Base-by-base conservation (phyloP, 2,797 vertebrate genomes). In the Margarornis squamiger region DNA sequence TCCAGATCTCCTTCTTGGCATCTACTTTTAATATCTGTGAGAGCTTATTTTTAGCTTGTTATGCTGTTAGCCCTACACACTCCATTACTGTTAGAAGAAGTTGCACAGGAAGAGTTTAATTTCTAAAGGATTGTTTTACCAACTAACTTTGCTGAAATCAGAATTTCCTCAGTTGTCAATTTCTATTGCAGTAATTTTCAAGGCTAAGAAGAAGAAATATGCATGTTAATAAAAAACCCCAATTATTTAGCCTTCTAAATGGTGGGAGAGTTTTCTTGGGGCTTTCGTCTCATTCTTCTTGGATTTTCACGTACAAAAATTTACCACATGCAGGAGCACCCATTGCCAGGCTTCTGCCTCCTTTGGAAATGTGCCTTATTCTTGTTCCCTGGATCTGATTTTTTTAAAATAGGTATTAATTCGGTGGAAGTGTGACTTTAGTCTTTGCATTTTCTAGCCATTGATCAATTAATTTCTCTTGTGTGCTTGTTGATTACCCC, bases 1-100 rank as follows among this genome's bases (percentile, higher is more conserved):
- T 93, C 93, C 91, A 88, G 85, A 90, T 94, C 92, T 91, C 46
- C 61, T 76, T 85, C 89, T 96, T 96, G 93, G 92, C 81, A 89
- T 94, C 87, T 92, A 81, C 34, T 87, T 94, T 93, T 87, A 94
- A 88, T 86, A 90, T 91, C 88, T 77, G 55, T 54, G 54, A 89
- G 72, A 66, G 75, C 49, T 94, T 93, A 89, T 95, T 92, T 94
- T 96, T 75, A 74, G 91, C 81, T 83, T 90, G 93, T 93, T 92
- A 93, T 86, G 68, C 88, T 93, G 67, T 85, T 95, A 89, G 83
- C 41, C 71, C 80, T 94, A n/a, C 77, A 76, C 30, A 15, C 52
- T 84, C 86, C 3, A 2, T 77, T 92, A 43, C 71, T 86, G 65
- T 58, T 94, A 80, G 55, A 43, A 77, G 52, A 61, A 82, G 70